Evolutionary conservation across 2,113 vertebrate species (phyloP), one percentile per base, ranked within the genome.

Genomic region (Tragelaphus buxtoni): DNA sequence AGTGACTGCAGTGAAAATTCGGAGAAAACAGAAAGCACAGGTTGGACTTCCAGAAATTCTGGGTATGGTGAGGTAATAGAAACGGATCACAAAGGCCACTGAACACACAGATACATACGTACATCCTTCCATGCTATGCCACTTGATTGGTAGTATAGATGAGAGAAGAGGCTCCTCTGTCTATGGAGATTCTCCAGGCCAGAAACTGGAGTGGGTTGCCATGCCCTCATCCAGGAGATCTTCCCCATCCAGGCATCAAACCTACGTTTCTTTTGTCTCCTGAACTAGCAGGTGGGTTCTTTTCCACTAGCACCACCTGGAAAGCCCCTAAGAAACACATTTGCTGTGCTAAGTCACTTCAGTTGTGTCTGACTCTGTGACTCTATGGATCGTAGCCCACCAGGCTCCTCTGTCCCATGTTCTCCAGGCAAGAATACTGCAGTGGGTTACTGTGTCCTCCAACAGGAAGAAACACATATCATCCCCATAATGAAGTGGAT

Each of bases 331-430:
- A 35, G 63, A 35, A 22, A 69, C 18, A 35, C 63, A 35, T 35
- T 18, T 35, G n/a, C 17, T 35, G 18, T 35, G 9, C 63, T 69
- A 35, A 20, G 4, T 35, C 1, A 0, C 63, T 69, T 69, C 63
- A 11, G 18, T 35, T 35, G 1, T 22, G n/a, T 69, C n/a, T 69
- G n/a, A 69, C 2, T 22, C n/a, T 35, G 63, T 0, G 1, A 35
- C 63, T 18, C 18, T 11, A 35, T 3, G 18, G 63, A 35, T 3
- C 22, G 63, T 69, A 35, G n/a, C 63, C 63, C n/a, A 69, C 9
- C 18, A 69, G 18, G 9, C n/a, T 69, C 16, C 63, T 35, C 63
- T 65, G 9, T 69, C n/a, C n/a, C 9, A 35, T 1, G 0, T 69
- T 69, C 63, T 69, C 18, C 63, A 69, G 63, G 63, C n/a, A 35